Percentiles rank a stretch among this genome's conserved stretches.
Evolutionary conservation across 2,888 invertebrate genomes (phyloP).

Genomic region (Spatulosminthurus flaviceps): DNA sequence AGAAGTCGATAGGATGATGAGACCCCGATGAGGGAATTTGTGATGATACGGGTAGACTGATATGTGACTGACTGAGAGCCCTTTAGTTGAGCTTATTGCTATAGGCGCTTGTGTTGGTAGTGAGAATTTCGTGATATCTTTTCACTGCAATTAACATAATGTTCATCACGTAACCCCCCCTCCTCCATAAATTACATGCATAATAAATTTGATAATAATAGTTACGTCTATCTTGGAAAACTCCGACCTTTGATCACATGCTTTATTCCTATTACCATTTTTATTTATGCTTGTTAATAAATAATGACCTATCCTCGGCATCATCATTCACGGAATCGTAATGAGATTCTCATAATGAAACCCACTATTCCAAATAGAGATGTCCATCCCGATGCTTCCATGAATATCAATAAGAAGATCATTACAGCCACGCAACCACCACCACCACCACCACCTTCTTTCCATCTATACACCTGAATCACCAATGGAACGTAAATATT

Average conservation of each 20-base stretch:
- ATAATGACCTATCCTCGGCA: slow-evolving; percentile 16
- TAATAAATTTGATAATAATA: slow-evolving; percentile 42
- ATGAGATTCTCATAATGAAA: slow-evolving; percentile 36
- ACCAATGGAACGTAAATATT: neutral
- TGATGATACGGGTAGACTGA: too few relatives aligned
- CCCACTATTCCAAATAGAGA: slow-evolving; percentile 41
- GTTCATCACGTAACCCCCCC: slow-evolving; percentile 22
- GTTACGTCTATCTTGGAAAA: slow-evolving; percentile 15
- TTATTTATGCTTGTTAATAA: slow-evolving; percentile 43
- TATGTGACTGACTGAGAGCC: too few relatives aligned
- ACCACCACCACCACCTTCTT: slow-evolving; percentile 18
- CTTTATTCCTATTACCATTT: slow-evolving; percentile 32
- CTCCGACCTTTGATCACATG: slow-evolving; percentile 35
- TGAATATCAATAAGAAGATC: slow-evolving; percentile 40
- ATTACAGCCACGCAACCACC: slow-evolving; percentile 6
- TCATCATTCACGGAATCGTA: slow-evolving; percentile 32
- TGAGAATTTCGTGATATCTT: slow-evolving; percentile 11
- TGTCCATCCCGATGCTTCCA: slow-evolving; percentile 35
- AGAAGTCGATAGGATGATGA: too few relatives aligned
- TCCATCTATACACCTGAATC: neutral
- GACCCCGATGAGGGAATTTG: too few relatives aligned
- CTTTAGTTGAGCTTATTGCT: neutral
- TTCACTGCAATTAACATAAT: slow-evolving; percentile 25
- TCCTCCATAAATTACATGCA: slow-evolving; percentile 35
- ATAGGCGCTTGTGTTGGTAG: neutral